Evolutionary conservation across 2,797 vertebrate species (phyloP).

Genomic region (Takifugu ocellatus): DNA sequence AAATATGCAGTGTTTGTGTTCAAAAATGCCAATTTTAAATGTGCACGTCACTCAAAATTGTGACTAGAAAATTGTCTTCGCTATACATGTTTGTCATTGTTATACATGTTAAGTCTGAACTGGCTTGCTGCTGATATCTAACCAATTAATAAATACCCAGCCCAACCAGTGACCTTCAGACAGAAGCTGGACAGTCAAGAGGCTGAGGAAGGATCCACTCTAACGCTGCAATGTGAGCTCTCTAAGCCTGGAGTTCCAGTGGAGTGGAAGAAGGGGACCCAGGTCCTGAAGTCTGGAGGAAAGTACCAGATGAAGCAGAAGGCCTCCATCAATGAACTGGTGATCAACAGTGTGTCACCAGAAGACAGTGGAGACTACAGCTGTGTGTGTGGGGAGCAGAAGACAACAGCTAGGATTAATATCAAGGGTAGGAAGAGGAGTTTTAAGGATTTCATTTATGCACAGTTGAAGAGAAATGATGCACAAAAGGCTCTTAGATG

Average conservation of each 20-base stretch:
- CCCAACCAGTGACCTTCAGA: conserved; percentile 71
- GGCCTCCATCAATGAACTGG: no score
- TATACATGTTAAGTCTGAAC: background rate
- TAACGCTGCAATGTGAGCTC: conserved; percentile 62
- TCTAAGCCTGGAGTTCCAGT: conserved; percentile 51
- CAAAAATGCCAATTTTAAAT: background rate
- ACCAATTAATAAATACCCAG: conserved; percentile 29
- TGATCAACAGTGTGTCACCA: no score
- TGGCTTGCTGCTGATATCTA: background rate
- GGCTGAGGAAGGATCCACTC: conserved; percentile 53
- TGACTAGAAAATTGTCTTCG: background rate
- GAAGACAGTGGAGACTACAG: conserved; percentile 82
- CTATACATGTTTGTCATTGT: background rate
- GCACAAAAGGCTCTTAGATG: no score
- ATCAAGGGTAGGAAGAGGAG: no score
- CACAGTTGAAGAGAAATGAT: no score
- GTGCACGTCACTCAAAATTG: background rate
- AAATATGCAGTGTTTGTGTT: background rate
- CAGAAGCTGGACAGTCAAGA: conserved; percentile 66
- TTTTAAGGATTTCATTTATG: no score
- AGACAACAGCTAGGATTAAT: conserved; percentile 70
- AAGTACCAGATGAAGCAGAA: conserved; percentile 51
- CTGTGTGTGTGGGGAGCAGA: conserved; percentile 79
- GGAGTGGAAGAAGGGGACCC: conserved; percentile 75
- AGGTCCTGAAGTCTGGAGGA: conserved; percentile 64